Conservation (phyloP, 1,140 invertebrate genomes). For the Ostrea denselamellosa region DNA sequence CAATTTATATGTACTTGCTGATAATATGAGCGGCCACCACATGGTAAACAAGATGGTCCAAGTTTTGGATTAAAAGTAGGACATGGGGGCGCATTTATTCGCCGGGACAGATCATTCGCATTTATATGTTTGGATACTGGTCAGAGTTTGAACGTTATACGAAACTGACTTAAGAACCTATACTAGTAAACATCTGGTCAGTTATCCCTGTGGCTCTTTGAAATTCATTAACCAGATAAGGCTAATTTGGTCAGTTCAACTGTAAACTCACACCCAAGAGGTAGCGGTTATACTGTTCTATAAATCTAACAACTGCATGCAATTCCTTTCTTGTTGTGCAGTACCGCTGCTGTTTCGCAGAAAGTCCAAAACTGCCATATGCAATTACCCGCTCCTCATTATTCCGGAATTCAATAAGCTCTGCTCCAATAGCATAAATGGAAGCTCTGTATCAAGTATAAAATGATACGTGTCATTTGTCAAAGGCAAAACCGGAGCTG, state of each 20-base stretch:
- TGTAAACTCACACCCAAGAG: not conserved
- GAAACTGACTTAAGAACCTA: too few species aligned
- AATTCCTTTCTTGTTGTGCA: not conserved
- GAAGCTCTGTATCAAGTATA: conserved; percentile 35
- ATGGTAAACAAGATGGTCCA: not conserved
- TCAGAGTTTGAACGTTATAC: too few species aligned
- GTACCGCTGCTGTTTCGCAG: not conserved
- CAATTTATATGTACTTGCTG: not conserved
- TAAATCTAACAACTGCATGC: not conserved
- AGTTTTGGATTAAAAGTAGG: too few species aligned
- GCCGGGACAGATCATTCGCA: too few species aligned
- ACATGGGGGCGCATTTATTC: too few species aligned
- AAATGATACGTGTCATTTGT: not conserved
- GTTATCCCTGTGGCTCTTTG: not conserved
- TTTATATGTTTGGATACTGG: too few species aligned
- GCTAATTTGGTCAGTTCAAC: not conserved
- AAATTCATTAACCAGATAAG: not conserved
- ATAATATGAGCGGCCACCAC: not conserved
- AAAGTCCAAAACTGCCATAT: not conserved
- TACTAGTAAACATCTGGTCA: too few species aligned
- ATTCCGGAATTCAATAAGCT: not conserved
- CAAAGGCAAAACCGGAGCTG: not conserved
- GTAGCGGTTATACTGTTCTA: not conserved
- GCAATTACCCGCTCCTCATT: conserved; percentile 14
- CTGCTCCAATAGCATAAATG: not conserved